These are phyloP conservation scores for Drosophila greeni DNA, from an alignment of 2,888 invertebrate genomes.

Conservation along the genomic window DNA sequence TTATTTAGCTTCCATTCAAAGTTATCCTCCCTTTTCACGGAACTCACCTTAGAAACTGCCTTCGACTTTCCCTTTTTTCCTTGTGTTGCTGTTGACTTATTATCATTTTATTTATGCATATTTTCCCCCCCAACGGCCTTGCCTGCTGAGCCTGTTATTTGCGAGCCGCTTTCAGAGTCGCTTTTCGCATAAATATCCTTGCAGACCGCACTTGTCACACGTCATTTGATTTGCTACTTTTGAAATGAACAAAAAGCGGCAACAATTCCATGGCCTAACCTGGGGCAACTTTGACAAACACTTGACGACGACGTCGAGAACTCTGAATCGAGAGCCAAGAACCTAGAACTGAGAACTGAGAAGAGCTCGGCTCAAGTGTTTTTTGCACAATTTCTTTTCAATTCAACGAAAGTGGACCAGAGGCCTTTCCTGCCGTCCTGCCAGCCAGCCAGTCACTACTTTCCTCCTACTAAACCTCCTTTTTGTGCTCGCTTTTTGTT, in stretches of 20 bases:
- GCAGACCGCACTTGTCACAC: slow-evolving; percentile 60
- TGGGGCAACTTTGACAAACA: slow-evolving; percentile 69
- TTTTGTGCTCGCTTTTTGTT: slow-evolving; percentile 55
- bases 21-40: background rate
- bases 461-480: slow-evolving; percentile 46
- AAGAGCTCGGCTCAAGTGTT: slow-evolving; percentile 63
- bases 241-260: slow-evolving; percentile 49
- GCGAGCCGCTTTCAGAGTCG: slow-evolving; percentile 17
- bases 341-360: slow-evolving; percentile 34
- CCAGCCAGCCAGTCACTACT: background rate
- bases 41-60: background rate
- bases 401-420: slow-evolving; percentile 70
- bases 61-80: background rate
- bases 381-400: slow-evolving; percentile 73
- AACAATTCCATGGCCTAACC: slow-evolving; percentile 51
- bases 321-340: slow-evolving; percentile 31
- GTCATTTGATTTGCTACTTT: slow-evolving; percentile 68
- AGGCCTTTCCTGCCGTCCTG: slow-evolving; percentile 22
- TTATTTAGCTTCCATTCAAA: background rate
- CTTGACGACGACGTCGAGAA: slow-evolving; percentile 50
- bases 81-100: slow-evolving; percentile 19
- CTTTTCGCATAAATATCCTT: slow-evolving; percentile 46
- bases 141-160: slow-evolving; percentile 9
- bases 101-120: slow-evolving; percentile 30
- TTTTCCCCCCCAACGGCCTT: slow-evolving; percentile 11